phyloP scores from a whole-genome alignment of 2,888 invertebrate genomes.

The Agrilus cyanescens region DNA sequence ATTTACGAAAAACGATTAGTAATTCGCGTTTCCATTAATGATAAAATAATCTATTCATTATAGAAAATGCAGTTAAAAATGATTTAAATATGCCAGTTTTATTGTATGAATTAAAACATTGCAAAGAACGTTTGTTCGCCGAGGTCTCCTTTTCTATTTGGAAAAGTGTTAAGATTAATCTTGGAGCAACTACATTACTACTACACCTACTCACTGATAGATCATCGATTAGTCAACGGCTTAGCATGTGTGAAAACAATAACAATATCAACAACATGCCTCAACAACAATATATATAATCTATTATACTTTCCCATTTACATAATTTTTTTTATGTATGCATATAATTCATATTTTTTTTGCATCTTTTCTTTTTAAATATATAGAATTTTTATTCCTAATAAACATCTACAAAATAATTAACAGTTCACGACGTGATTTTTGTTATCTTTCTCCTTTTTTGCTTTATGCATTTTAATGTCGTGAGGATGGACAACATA shows the following conservation, averaged over 20 bases:
- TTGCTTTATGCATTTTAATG: no score
- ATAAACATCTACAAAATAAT: conserved; percentile 21
- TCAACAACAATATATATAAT: conserved; percentile 36
- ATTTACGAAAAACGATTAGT: no score
- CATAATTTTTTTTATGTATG: conserved; percentile 24
- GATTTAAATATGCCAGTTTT: no score
- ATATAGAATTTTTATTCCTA: conserved; percentile 23
- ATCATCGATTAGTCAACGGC: conserved; percentile 26
- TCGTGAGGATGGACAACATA: neutral
- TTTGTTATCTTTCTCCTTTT: conserved; percentile 3
- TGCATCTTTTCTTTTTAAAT: conserved; percentile 20
- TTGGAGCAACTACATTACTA: neutral
- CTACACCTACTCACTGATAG: conserved; percentile 3
- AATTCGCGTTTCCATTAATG: no score
- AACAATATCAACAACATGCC: conserved; percentile 40
- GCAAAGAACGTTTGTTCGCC: no score
- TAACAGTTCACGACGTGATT: conserved; percentile 22
- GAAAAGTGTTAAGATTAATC: conserved; percentile 3
- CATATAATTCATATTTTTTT: conserved; percentile 24
- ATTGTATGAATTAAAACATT: no score
- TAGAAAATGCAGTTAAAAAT: no score
- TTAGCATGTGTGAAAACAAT: conserved; percentile 31
- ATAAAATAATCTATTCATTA: no score
- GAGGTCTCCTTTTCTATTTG: conserved; percentile 3
- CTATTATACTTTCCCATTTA: conserved; percentile 20